phyloP scores from a whole-genome alignment of 1,140 invertebrate genomes.

The Odontomachus brunneus region DNA sequence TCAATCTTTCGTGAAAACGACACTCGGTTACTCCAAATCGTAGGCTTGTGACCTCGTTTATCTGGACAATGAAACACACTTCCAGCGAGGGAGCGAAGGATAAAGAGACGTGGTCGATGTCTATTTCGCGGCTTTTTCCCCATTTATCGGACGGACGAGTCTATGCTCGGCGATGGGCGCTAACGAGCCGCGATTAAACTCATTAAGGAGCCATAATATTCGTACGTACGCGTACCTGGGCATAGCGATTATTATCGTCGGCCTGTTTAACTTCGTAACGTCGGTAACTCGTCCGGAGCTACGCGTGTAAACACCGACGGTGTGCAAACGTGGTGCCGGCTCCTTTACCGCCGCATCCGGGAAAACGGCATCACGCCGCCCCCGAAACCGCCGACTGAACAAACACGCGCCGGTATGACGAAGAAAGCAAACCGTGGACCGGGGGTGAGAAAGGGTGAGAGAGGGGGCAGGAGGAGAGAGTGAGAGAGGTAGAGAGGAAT shows the following conservation, averaged over 20 bases:
- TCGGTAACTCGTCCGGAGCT: slow-evolving; percentile 38
- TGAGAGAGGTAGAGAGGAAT: background rate
- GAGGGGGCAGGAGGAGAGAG: slow-evolving; percentile 1
- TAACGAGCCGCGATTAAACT: slow-evolving; percentile 25
- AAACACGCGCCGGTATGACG: slow-evolving; percentile 57
- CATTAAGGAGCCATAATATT: slow-evolving; percentile 50
- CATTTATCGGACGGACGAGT: background rate
- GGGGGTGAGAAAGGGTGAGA: background rate
- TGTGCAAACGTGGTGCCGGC: slow-evolving; percentile 56
- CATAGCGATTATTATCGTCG: slow-evolving; percentile 59
- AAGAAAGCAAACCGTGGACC: slow-evolving; percentile 26
- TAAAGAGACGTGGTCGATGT: background rate
- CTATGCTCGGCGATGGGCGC: background rate
- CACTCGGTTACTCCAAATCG: too few species aligned
- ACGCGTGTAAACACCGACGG: slow-evolving; percentile 54
- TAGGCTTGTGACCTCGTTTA: too few species aligned
- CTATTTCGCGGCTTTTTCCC: background rate
- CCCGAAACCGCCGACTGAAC: slow-evolving; percentile 52
- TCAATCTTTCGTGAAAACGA: too few species aligned
- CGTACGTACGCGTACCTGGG: background rate
- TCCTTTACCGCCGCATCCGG: slow-evolving; percentile 34
- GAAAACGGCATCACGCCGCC: slow-evolving; percentile 57
- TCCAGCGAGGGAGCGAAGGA: too few species aligned
- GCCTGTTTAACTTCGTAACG: slow-evolving; percentile 41
- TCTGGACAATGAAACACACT: too few species aligned